These are phyloP conservation scores for Platysternon megacephalum DNA, from an alignment of 2,113 vertebrate species.

Conservation along the genomic window DNA sequence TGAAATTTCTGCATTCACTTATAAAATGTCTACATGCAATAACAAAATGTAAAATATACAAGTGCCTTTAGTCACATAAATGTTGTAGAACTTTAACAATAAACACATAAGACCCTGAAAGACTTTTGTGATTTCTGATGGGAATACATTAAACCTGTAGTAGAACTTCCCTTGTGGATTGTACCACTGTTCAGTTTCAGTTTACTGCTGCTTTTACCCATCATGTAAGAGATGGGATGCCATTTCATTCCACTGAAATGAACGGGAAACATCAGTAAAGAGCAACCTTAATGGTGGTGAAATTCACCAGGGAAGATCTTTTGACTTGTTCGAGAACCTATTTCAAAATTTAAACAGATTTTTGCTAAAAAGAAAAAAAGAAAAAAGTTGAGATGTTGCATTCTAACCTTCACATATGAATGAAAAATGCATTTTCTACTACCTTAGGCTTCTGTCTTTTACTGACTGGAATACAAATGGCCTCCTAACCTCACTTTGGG, in stretches of 20 bases:
- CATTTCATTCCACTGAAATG: slow-evolving; percentile 63
- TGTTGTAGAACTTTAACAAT: not conserved
- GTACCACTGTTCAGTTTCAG: slow-evolving; percentile 69
- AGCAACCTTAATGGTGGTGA: slow-evolving; percentile 58
- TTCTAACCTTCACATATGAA: slow-evolving; percentile 35
- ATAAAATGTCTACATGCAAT: not conserved
- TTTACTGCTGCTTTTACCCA: slow-evolving; percentile 72
- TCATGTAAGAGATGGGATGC: slow-evolving; percentile 62
- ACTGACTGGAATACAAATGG: not conserved
- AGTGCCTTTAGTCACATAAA: slow-evolving; percentile 52
- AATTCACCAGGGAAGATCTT: slow-evolving; percentile 54
- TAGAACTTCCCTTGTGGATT: slow-evolving; percentile 70
- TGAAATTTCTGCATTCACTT: slow-evolving; percentile 1
- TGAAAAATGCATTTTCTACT: not conserved
- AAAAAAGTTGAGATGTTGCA: not conserved
- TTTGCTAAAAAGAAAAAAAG: slow-evolving; percentile 54
- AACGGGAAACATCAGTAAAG: slow-evolving; percentile 59
- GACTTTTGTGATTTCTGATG: slow-evolving; percentile 64
- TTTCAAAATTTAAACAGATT: slow-evolving; percentile 68
- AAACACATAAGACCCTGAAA: slow-evolving; percentile 60
- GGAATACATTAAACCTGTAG: slow-evolving; percentile 70
- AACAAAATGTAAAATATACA: not conserved
- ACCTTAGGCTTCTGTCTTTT: not conserved
- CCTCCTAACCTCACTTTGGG: not conserved
- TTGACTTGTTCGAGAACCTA: slow-evolving; percentile 50